Evolutionary conservation across 2,888 invertebrate species (phyloP).

Genomic region (Melinaea menophilus): DNA sequence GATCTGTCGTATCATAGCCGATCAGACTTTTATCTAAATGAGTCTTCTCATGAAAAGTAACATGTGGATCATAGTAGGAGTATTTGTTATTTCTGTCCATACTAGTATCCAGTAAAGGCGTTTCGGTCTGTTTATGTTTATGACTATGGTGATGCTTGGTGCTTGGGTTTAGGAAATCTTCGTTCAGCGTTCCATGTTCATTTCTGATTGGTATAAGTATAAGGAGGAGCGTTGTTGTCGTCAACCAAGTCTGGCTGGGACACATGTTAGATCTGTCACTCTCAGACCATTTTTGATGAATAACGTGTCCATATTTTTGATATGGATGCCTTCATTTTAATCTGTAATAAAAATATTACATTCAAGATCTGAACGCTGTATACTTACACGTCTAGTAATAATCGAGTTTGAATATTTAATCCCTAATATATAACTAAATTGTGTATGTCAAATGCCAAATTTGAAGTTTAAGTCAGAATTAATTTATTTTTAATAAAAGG

Average conservation of each 20-base stretch:
- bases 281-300: conserved; percentile 58
- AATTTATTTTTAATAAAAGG: too few species aligned
- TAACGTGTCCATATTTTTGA: conserved; percentile 51
- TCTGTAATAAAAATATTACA: conserved; percentile 52
- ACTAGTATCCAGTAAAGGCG: conserved; percentile 35
- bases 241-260: conserved; percentile 59
- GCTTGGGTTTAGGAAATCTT: conserved; percentile 42
- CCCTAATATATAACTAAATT: too few species aligned
- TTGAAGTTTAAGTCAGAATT: too few species aligned
- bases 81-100: conserved; percentile 40
- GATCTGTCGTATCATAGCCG: conserved; percentile 37
- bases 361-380: background rate
- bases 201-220: conserved; percentile 53
- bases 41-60: conserved; percentile 42
- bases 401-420: too few species aligned
- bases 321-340: conserved; percentile 50
- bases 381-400: background rate
- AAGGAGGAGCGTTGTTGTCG: conserved; percentile 54
- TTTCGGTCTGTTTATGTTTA: conserved; percentile 53
- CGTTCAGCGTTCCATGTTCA: conserved; percentile 45
- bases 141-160: conserved; percentile 60
- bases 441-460: too few species aligned
- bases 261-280: conserved; percentile 54
- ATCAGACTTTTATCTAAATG: conserved; percentile 46
- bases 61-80: conserved; percentile 39